phyloP scores from a whole-genome alignment of 2,797 vertebrate genomes.

The Leucoraja ocellata region DNA sequence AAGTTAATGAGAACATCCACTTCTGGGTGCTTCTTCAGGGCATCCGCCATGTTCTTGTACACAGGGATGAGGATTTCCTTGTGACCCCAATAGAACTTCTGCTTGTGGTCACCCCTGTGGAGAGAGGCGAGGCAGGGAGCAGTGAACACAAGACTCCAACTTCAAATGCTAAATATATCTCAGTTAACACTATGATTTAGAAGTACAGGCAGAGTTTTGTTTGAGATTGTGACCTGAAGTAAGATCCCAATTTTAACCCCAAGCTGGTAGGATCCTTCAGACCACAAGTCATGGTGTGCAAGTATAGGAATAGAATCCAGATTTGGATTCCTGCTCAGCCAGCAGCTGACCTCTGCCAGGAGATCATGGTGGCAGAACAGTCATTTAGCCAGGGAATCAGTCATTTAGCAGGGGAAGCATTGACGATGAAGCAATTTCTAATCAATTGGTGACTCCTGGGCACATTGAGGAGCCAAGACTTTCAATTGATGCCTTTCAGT shows the following conservation, averaged over 20 bases:
- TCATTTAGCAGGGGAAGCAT: neutral
- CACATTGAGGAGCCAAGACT: neutral
- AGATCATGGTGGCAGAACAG: too few relatives aligned
- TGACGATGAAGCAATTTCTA: neutral
- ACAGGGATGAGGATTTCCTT: constrained; percentile 92
- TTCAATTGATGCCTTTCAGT: neutral
- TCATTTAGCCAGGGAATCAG: neutral
- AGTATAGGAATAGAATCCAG: too few relatives aligned
- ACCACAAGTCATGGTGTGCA: too few relatives aligned
- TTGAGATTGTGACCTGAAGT: neutral
- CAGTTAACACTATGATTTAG: neutral
- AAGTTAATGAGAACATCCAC: constrained; percentile 96
- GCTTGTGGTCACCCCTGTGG: constrained; percentile 88
- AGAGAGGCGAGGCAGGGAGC: neutral
- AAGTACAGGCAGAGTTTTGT: neutral
- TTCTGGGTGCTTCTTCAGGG: constrained; percentile 87
- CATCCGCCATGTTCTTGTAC: constrained; percentile 93
- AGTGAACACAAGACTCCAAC: constrained; percentile 22
- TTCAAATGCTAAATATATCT: neutral
- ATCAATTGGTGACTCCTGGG: neutral
- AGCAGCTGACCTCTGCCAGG: neutral
- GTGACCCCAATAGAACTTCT: constrained; percentile 99
- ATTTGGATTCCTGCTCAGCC: neutral
- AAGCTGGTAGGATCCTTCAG: neutral
- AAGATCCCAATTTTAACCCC: neutral